Evolutionary conservation across 2,113 vertebrate genomes (phyloP).

Genomic region (Ptychochromis oligacanthus): DNA sequence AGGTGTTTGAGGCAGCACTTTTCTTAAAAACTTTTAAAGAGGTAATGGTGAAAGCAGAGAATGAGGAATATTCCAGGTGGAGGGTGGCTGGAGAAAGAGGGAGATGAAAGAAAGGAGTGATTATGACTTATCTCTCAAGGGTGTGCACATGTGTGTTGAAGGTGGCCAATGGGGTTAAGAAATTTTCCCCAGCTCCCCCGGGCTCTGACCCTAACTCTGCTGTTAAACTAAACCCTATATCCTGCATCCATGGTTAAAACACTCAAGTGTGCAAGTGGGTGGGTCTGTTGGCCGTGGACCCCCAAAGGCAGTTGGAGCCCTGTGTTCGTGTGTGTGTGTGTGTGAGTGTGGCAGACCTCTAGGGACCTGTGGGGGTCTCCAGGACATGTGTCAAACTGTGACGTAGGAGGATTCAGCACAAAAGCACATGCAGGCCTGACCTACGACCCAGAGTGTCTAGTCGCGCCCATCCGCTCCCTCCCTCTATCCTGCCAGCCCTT

Average conservation of each 20-base stretch:
- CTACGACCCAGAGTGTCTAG: conserved; percentile 72
- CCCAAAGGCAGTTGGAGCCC: conserved; percentile 20
- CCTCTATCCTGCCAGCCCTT: conserved; percentile 45
- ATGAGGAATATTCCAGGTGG: conserved; percentile 1
- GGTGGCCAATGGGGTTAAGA: background rate
- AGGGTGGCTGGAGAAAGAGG: background rate
- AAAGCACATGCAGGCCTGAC: conserved; percentile 66
- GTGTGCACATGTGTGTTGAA: background rate
- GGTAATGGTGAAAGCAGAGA: background rate
- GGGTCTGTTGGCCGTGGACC: conserved; percentile 21
- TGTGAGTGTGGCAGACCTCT: background rate
- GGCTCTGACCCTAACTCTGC: conserved; percentile 60
- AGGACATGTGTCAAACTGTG: conserved; percentile 28
- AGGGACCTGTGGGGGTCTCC: conserved; percentile 5
- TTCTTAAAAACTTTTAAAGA: background rate
- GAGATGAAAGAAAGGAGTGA: conserved; percentile 26
- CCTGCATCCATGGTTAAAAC: conserved; percentile 28
- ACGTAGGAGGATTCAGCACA: conserved; percentile 45
- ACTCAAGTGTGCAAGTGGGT: conserved; percentile 28
- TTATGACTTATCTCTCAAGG: conserved; percentile 33
- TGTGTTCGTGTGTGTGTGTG: conserved; percentile 1
- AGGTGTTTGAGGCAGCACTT: conserved; percentile 39
- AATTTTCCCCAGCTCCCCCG: conserved; percentile 31
- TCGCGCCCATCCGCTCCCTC: conserved; percentile 64
- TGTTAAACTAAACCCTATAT: conserved; percentile 35